A percentile compares a stretch with the other conserved stretches of the same genome.
phyloP scores from a whole-genome alignment of 30 jellyfish, hydroid and myxozoan genomes.

The Clytia hemisphaerica region DNA sequence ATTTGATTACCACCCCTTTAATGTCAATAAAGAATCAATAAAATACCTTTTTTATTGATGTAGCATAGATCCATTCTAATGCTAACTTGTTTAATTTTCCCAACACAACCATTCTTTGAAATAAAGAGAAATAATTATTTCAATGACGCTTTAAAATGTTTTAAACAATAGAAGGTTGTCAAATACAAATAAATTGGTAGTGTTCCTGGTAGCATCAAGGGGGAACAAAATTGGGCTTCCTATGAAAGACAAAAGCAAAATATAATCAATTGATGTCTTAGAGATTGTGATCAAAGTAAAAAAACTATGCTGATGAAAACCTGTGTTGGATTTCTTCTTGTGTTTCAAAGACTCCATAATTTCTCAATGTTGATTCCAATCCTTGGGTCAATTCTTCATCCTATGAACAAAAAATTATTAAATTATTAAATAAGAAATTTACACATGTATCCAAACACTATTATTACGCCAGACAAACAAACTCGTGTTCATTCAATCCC shows the following conservation, averaged over 20 bases:
- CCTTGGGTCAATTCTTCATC: slow-evolving; percentile 58
- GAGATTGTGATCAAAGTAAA: background rate
- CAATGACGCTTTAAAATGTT: background rate
- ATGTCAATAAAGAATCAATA: background rate
- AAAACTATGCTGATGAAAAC: slow-evolving; percentile 12
- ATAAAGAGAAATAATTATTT: background rate
- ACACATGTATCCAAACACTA: too few species aligned
- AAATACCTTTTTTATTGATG: slow-evolving; percentile 66
- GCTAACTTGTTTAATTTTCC: slow-evolving; percentile 84
- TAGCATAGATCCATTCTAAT: slow-evolving; percentile 78
- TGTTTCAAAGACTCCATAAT: slow-evolving; percentile 82
- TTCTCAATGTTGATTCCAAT: slow-evolving; percentile 59
- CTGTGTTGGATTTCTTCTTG: slow-evolving; percentile 94
- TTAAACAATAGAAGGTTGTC: background rate
- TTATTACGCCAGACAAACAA: too few species aligned
- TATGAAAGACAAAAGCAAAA: too few species aligned
- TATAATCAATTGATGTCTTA: too few species aligned
- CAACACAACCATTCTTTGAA: slow-evolving; percentile 73
- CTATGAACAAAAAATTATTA: too few species aligned
- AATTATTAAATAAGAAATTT: too few species aligned
- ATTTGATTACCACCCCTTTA: too few species aligned
- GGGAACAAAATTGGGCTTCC: too few species aligned
- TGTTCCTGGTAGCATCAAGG: too few species aligned
- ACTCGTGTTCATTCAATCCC: too few species aligned
- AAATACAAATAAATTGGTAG: too few species aligned